phyloP scores from a whole-genome alignment of 2,113 vertebrate species.

The Calypte anna region DNA sequence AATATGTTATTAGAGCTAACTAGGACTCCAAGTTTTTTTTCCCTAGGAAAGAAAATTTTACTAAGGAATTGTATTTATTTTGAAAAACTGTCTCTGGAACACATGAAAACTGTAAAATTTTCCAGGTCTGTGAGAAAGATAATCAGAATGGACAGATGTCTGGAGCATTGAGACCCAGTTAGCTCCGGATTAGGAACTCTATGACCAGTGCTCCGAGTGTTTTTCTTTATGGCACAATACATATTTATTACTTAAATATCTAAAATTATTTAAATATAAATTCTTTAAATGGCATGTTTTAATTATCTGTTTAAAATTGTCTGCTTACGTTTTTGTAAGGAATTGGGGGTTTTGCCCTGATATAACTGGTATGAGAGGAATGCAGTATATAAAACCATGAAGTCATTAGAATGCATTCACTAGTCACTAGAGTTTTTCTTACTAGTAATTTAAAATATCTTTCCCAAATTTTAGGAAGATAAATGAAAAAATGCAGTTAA shows the following conservation, averaged over 20 bases:
- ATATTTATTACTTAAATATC: neutral
- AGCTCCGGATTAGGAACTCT: neutral
- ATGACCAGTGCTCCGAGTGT: neutral
- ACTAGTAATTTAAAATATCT: neutral
- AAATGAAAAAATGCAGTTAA: neutral
- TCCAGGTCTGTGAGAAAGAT: neutral
- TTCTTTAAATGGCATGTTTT: neutral
- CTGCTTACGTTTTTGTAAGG: neutral
- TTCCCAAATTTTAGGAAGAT: neutral
- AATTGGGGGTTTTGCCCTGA: neutral
- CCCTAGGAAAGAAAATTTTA: neutral
- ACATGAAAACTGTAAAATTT: neutral
- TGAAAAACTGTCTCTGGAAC: neutral
- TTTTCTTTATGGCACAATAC: neutral
- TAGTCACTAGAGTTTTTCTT: neutral
- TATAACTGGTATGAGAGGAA: neutral
- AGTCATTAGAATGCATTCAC: neutral
- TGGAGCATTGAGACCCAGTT: neutral
- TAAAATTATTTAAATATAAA: neutral
- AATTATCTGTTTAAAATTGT: neutral
- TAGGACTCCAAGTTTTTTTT: neutral
- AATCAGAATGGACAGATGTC: neutral
- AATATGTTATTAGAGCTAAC: neutral
- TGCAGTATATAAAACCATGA: neutral
- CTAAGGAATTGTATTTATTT: neutral